Conservation (phyloP, 2,113 vertebrate genomes). For the Callorhinus ursinus region DNA sequence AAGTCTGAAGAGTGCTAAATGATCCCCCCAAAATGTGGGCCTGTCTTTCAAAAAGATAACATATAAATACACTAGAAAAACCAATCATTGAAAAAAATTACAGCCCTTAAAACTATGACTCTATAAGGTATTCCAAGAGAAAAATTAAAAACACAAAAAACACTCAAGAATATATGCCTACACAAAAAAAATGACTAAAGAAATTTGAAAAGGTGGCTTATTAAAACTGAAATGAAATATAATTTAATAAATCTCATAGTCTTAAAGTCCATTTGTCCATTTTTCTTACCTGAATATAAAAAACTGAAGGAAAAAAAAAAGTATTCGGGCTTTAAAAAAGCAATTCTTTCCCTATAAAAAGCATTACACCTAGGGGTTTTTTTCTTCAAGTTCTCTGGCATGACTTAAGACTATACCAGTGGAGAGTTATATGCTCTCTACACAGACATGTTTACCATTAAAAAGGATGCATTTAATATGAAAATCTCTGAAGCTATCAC, state of each 20-base stretch:
- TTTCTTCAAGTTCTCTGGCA: not conserved
- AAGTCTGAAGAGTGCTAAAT: not conserved
- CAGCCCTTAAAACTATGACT: not conserved
- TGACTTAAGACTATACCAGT: not conserved
- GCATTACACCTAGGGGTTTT: not conserved
- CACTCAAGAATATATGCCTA: conserved; percentile 63
- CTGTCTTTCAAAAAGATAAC: not conserved
- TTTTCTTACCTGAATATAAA: conserved; percentile 63
- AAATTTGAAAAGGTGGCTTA: conserved; percentile 71
- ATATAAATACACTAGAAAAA: not conserved
- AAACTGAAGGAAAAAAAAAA: not conserved
- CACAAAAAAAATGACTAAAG: conserved; percentile 48
- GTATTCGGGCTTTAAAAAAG: not conserved
- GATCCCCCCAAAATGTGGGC: not conserved
- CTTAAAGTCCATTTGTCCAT: conserved; percentile 49
- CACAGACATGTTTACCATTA: not conserved
- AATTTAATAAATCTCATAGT: conserved; percentile 38
- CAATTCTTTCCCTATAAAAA: not conserved
- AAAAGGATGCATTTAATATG: conserved; percentile 19
- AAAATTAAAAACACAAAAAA: conserved; percentile 66
- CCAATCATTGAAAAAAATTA: not conserved
- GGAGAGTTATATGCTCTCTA: not conserved
- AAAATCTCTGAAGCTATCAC: conserved; percentile 21
- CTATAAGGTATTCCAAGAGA: conserved; percentile 51
- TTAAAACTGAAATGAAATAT: conserved; percentile 62